phyloP scores from a whole-genome alignment of 2,113 vertebrate genomes.

The Anarrhichthys ocellatus region DNA sequence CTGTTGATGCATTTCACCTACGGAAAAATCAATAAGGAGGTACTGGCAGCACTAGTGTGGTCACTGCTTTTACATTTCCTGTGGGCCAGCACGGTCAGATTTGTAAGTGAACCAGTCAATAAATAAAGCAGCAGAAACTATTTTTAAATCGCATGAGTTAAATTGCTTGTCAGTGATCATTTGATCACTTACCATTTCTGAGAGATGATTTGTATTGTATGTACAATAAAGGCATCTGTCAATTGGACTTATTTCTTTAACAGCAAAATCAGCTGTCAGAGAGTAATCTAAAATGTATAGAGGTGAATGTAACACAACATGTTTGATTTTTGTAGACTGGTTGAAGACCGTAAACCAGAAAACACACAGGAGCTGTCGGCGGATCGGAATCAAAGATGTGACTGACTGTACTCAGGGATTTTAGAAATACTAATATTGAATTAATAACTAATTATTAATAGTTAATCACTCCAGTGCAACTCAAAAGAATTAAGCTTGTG shows the following conservation, averaged over 20 bases:
- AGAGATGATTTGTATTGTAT: not conserved
- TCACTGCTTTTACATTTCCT: slow-evolving; percentile 45
- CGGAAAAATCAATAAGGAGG: slow-evolving; percentile 61
- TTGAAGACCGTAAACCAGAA: not conserved
- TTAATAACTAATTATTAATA: too few species aligned
- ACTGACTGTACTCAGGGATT: too few species aligned
- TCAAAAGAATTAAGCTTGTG: not conserved
- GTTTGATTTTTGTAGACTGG: not conserved
- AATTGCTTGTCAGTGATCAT: not conserved
- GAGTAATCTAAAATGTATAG: not conserved
- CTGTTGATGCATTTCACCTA: slow-evolving; percentile 67
- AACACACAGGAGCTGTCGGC: not conserved
- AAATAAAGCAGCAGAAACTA: slow-evolving; percentile 28
- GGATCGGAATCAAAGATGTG: not conserved
- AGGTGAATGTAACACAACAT: not conserved
- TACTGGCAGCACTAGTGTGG: slow-evolving; percentile 41
- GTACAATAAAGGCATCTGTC: not conserved
- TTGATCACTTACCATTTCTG: not conserved
- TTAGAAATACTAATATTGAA: too few species aligned
- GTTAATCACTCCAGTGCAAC: not conserved
- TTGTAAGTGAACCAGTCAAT: slow-evolving; percentile 55
- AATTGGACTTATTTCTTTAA: not conserved
- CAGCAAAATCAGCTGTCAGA: not conserved
- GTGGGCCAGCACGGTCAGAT: slow-evolving; percentile 33
- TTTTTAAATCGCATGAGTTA: not conserved